These are phyloP conservation scores for Trochalopteron elliotii DNA, from an alignment of 2,113 vertebrate genomes.

Conservation along the genomic window DNA sequence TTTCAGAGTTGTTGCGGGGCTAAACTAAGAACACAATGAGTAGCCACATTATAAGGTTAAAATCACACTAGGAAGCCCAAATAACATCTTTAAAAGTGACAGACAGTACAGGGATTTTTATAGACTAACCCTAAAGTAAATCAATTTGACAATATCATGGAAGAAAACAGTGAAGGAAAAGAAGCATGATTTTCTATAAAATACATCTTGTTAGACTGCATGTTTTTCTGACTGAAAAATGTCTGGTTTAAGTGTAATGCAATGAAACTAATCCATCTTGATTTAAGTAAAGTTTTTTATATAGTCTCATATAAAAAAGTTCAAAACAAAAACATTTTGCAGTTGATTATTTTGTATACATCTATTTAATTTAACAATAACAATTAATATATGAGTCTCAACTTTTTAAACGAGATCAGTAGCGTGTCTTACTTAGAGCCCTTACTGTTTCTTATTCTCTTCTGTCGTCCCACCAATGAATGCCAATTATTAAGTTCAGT, in stretches of 20 bases:
- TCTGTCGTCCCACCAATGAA: background rate
- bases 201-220: background rate
- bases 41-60: background rate
- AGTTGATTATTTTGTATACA: background rate
- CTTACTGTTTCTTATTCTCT: background rate
- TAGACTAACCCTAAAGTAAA: slow-evolving; percentile 50
- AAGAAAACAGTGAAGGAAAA: background rate
- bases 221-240: background rate
- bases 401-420: background rate
- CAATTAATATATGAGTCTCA: background rate
- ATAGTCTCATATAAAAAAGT: background rate
- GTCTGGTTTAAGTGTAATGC: background rate
- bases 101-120: background rate
- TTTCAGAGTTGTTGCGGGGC: background rate
- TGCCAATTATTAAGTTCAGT: background rate
- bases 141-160: slow-evolving; percentile 37
- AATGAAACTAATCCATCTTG: background rate
- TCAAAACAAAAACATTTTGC: background rate
- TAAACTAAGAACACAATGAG: background rate
- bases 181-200: background rate
- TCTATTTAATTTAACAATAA: background rate
- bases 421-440: background rate
- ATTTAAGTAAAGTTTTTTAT: background rate
- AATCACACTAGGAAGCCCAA: background rate
- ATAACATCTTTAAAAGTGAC: background rate